phyloP scores from a whole-genome alignment of 2,888 invertebrate species.

The Metellina segmentata region DNA sequence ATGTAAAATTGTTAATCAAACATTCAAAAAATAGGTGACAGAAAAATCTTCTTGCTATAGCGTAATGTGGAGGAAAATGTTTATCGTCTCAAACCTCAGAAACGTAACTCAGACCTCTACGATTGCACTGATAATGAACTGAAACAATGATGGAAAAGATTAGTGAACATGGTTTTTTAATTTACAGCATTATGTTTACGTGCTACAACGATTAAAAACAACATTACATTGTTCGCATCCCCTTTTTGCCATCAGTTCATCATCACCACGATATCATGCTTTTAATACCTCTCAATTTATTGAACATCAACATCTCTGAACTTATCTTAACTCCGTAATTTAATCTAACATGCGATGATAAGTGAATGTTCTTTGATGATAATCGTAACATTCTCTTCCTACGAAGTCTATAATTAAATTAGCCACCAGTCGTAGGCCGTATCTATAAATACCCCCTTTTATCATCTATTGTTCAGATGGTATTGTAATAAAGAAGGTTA shows the following conservation, averaged over 20 bases:
- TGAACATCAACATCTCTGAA: not conserved
- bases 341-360: conserved; percentile 2
- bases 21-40: too few species aligned
- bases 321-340: not conserved
- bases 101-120: too few species aligned
- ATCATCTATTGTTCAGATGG: conserved; percentile 21
- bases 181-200: not conserved
- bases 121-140: too few species aligned
- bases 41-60: too few species aligned
- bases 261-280: not conserved
- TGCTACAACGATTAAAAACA: not conserved
- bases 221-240: not conserved
- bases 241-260: not conserved
- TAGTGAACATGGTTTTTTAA: not conserved
- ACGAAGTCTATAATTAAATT: conserved; percentile 60
- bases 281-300: conserved; percentile 11
- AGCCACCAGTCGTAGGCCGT: not conserved
- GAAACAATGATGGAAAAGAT: too few species aligned
- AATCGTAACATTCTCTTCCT: conserved; percentile 8
- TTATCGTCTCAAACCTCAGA: too few species aligned
- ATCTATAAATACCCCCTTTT: conserved; percentile 47
- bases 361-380: conserved; percentile 11
- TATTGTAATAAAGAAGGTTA: conserved; percentile 33
- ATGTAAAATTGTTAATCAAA: too few species aligned
- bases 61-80: too few species aligned